phyloP scores from a whole-genome alignment of 2,797 vertebrate species.

The Botia kubotai region DNA sequence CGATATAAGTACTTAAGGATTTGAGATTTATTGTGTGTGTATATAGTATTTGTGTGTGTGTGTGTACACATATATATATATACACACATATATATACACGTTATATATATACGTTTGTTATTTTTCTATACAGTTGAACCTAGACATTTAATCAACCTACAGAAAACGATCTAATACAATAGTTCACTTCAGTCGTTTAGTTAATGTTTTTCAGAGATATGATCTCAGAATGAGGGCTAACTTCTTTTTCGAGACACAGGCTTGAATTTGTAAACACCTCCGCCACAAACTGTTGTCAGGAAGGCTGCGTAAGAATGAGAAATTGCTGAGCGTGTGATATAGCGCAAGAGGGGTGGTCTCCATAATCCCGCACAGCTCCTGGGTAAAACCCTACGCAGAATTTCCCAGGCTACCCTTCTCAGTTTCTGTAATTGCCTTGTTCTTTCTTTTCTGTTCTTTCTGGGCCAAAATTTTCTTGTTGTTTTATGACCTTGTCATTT shows the following conservation, averaged over 20 bases:
- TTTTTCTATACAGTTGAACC: neutral
- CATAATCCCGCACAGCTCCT: constrained; percentile 30
- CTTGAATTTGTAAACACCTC: constrained; percentile 4
- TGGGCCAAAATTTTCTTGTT: constrained; percentile 5
- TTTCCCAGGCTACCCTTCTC: constrained; percentile 47
- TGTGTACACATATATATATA: no score
- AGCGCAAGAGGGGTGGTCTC: constrained; percentile 42
- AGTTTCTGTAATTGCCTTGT: constrained; percentile 38
- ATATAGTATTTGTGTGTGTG: no score
- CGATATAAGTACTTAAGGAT: no score
- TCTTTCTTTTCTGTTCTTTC: constrained; percentile 2
- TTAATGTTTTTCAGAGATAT: neutral
- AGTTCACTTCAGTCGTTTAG: neutral
- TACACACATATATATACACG: no score
- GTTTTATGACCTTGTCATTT: constrained; percentile 15
- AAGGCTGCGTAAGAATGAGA: constrained; percentile 48
- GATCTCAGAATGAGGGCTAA: constrained; percentile 1
- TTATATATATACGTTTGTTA: neutral
- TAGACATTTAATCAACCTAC: neutral
- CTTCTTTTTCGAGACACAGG: constrained; percentile 6
- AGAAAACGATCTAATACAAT: neutral
- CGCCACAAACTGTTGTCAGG: constrained; percentile 45
- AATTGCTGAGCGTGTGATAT: constrained; percentile 44
- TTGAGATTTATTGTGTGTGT: no score
- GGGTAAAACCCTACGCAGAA: constrained; percentile 58